A percentile compares a stretch with the other conserved stretches of the same genome.
Conservation (phyloP, 2,113 vertebrate genomes). For the Phyllostomus hastatus region DNA sequence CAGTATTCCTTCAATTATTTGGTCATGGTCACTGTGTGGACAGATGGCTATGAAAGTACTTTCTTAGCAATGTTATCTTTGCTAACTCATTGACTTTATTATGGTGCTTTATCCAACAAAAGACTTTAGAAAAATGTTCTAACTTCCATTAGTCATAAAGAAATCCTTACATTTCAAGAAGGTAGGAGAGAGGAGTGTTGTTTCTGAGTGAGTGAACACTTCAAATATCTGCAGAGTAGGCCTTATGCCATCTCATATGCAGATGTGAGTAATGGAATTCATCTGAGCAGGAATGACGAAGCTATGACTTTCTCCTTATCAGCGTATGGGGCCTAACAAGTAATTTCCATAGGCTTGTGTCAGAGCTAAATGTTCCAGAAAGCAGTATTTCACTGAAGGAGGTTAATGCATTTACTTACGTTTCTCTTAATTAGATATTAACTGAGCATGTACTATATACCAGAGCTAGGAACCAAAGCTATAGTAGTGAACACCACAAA, state of each 20-base stretch:
- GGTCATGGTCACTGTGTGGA: background rate
- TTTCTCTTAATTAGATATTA: background rate
- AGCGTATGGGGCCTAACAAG: background rate
- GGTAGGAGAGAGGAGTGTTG: background rate
- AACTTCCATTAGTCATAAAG: constrained; percentile 43
- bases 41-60: background rate
- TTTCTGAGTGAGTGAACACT: background rate
- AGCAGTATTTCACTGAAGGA: background rate
- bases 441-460: background rate
- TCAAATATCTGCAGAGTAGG: background rate
- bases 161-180: constrained; percentile 1
- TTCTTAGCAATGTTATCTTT: constrained; percentile 8
- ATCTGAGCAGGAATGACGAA: background rate
- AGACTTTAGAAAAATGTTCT: constrained; percentile 7
- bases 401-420: background rate
- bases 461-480: background rate
- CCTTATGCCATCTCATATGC: background rate
- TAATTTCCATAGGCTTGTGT: background rate
- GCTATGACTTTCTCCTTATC: background rate
- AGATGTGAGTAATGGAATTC: background rate
- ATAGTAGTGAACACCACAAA: background rate
- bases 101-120: constrained; percentile 40
- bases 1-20: background rate
- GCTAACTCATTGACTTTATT: constrained; percentile 24
- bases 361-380: background rate